Conservation (phyloP, 2,797 vertebrate genomes). For the Muscicapa striata region DNA sequence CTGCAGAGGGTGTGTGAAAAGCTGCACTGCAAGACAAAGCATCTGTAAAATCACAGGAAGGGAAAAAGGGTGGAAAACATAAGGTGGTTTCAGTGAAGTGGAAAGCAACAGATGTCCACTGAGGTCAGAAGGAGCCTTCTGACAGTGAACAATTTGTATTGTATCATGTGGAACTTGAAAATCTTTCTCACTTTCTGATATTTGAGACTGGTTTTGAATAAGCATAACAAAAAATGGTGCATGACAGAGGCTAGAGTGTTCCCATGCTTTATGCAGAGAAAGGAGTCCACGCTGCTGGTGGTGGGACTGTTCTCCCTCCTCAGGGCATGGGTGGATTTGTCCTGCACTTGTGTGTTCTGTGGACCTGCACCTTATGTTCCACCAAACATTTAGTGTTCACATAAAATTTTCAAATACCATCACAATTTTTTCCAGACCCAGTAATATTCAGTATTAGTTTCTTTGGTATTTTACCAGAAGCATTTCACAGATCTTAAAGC, state of each 20-base stretch:
- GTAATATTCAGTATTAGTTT: background rate
- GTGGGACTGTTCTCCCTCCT: background rate
- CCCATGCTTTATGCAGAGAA: background rate
- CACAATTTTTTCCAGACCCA: background rate
- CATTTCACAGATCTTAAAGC: conserved; percentile 8
- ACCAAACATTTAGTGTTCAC: background rate
- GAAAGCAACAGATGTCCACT: background rate
- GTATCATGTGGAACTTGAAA: background rate
- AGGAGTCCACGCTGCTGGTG: background rate
- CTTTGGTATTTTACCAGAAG: background rate
- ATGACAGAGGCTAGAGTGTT: background rate
- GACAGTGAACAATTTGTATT: background rate
- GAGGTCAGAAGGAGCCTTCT: background rate
- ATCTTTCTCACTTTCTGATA: background rate
- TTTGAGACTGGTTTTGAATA: background rate
- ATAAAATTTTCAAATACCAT: background rate
- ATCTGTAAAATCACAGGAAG: background rate
- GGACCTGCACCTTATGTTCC: background rate
- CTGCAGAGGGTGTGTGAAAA: background rate
- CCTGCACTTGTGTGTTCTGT: background rate
- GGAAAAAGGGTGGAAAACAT: background rate
- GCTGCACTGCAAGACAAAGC: background rate
- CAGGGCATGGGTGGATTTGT: background rate
- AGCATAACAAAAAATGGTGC: background rate
- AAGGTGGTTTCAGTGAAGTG: background rate